These are phyloP conservation scores for Drosophila ohnishii DNA, from an alignment of 1,140 invertebrate species.

Conservation along the genomic window DNA sequence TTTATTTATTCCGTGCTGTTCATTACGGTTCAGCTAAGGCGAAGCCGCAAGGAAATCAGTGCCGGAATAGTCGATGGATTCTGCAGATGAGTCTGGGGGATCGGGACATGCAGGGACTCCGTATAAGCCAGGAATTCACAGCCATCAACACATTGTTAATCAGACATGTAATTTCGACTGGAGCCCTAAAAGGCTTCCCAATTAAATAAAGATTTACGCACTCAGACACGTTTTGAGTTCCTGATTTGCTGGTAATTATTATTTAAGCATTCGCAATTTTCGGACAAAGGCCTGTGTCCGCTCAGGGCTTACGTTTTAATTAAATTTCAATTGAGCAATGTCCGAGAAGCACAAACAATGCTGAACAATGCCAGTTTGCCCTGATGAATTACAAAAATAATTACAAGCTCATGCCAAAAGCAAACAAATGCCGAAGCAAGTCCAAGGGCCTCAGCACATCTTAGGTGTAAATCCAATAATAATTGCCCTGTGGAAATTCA, in stretches of 20 bases:
- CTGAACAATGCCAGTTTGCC: slow-evolving; percentile 5
- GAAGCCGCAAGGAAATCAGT: slow-evolving; percentile 52
- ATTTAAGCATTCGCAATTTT: slow-evolving; percentile 30
- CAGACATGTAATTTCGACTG: slow-evolving; percentile 5
- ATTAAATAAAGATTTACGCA: slow-evolving; percentile 28
- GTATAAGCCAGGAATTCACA: not conserved
- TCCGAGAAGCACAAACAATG: slow-evolving; percentile 25
- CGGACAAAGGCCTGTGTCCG: slow-evolving; percentile 22
- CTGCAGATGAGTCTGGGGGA: not conserved
- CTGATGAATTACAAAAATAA: slow-evolving; percentile 42
- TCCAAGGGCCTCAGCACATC: slow-evolving; percentile 12
- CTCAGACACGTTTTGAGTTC: slow-evolving; percentile 11
- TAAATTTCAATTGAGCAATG: slow-evolving; percentile 49
- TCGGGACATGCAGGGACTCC: not conserved
- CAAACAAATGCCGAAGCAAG: slow-evolving; percentile 15
- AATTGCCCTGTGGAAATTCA: slow-evolving; percentile 47
- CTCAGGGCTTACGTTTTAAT: slow-evolving; percentile 57
- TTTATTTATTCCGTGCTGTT: slow-evolving; percentile 73
- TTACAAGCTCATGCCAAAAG: slow-evolving; percentile 26
- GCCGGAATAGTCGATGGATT: slow-evolving; percentile 7
- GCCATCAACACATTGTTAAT: slow-evolving; percentile 21
- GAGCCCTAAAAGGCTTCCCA: slow-evolving; percentile 6
- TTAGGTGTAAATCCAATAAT: slow-evolving; percentile 59
- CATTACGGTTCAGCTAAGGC: slow-evolving; percentile 43
- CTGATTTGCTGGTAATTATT: slow-evolving; percentile 30